These are phyloP conservation scores for Drosophila macrothrix DNA, from an alignment of 2,888 invertebrate genomes.

Conservation along the genomic window DNA sequence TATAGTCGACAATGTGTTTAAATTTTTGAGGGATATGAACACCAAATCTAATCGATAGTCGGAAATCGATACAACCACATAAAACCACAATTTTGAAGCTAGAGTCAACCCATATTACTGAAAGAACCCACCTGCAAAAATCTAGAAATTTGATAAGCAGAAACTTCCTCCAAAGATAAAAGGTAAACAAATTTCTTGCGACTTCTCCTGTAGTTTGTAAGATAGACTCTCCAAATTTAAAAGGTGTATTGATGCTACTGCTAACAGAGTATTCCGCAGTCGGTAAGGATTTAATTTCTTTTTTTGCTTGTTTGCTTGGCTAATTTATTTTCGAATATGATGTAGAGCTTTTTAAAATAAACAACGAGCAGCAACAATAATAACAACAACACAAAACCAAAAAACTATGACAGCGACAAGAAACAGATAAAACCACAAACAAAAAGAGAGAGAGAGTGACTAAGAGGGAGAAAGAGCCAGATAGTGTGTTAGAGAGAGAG, in stretches of 20 bases:
- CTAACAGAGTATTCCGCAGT: not conserved
- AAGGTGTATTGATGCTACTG: not conserved
- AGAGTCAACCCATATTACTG: not conserved
- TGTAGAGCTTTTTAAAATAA: slow-evolving; percentile 79
- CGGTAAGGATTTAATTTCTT: not conserved
- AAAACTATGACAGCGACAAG: slow-evolving; percentile 47
- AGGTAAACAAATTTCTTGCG: not conserved
- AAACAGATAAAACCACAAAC: slow-evolving; percentile 33
- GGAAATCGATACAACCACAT: not conserved
- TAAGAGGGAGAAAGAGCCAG: not conserved
- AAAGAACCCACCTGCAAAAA: not conserved
- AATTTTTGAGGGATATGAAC: not conserved
- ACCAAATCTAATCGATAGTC: not conserved
- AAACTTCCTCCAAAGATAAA: not conserved
- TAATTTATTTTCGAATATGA: slow-evolving; percentile 79
- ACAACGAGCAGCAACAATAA: slow-evolving; percentile 31
- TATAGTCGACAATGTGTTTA: not conserved
- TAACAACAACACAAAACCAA: slow-evolving; percentile 8
- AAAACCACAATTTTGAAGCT: not conserved
- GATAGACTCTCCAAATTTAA: not conserved
- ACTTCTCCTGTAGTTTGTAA: not conserved
- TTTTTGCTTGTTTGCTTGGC: slow-evolving; percentile 62
- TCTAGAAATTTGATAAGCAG: not conserved
- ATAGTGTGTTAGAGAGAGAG: not conserved
- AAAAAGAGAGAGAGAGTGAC: no score